These are phyloP conservation scores for Amiota communis DNA, from an alignment of 2,888 invertebrate genomes.

Conservation along the genomic window DNA sequence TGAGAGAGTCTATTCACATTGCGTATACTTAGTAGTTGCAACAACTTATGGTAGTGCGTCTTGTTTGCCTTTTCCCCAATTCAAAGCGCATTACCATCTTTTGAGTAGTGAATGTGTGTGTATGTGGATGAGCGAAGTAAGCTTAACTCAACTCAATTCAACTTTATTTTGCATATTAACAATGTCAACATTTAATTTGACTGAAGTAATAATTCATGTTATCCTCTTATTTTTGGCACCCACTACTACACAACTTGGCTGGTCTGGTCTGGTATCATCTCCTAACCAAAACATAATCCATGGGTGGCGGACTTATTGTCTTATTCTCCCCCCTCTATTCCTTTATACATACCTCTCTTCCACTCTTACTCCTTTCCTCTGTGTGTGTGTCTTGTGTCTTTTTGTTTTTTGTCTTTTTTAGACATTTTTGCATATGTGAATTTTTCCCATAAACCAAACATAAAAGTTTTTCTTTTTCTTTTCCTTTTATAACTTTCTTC, in stretches of 20 bases:
- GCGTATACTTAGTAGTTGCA: too few species aligned
- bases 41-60: too few species aligned
- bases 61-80: too few species aligned
- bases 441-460: slow-evolving; percentile 4
- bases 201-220: slow-evolving; percentile 25
- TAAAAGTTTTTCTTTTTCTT: not conserved
- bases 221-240: slow-evolving; percentile 1
- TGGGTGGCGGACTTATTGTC: too few species aligned
- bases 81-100: too few species aligned
- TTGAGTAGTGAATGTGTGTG: too few species aligned
- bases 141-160: not conserved
- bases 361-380: too few species aligned
- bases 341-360: too few species aligned
- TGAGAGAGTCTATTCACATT: too few species aligned
- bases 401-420: not conserved
- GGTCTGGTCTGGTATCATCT: not conserved
- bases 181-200: slow-evolving; percentile 26
- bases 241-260: not conserved
- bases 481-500: not conserved
- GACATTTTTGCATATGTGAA: slow-evolving; percentile 2
- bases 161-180: slow-evolving; percentile 21
- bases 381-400: not conserved
- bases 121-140: too few species aligned
- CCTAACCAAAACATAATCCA: too few species aligned
- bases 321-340: too few species aligned